Evolutionary conservation across 2,888 invertebrate genomes (phyloP), one percentile per base, ranked within the genome.

Genomic region (Pollenia griseotomentosa): DNA sequence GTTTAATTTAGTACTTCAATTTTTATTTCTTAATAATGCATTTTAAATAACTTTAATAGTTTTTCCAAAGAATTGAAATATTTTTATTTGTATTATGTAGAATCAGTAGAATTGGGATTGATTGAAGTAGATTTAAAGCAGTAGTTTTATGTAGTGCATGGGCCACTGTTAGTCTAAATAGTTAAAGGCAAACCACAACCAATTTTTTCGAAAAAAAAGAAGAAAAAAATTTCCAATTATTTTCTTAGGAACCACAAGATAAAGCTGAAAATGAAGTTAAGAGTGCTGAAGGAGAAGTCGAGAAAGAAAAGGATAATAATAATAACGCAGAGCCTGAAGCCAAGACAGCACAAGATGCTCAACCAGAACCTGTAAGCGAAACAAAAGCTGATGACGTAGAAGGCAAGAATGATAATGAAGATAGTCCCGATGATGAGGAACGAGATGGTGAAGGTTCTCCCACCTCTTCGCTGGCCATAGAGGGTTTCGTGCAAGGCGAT

Each of bases 401-500:
- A 0, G 53, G 1, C 10, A 66, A 74, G 19, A 23, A 65, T 12
- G 46, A 66, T 9, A 33, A 80, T 7, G 83, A 83, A 19, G 79
- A 66, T 51, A 70, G 61, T 4, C 48, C 66, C 6, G 77, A 55
- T 0, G 83, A 83, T 51, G 84, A 85, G 12, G 88, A 85, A 11
- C 82, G 80, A 77, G 68, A 89, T 57, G 90, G 81, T 19, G 91
- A 91, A 48, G 74, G 23, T 33, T 93, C 93, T 55, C 91, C 92
- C 9, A 93, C 93, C 51, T 92, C 93, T 51, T 91, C 93, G 59
- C 83, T 93, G 90, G 93, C 93, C 85, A 93, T 93, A 73, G 91
- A 94, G 88, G 93, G 93, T 63, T 92, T 92, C 75, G 91, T 94
- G 23, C 90, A 90, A 68, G 94, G 93, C 85, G 93, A 91, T 87